phyloP scores from a whole-genome alignment of 1,140 invertebrate genomes.

The Colletes latitarsis region DNA sequence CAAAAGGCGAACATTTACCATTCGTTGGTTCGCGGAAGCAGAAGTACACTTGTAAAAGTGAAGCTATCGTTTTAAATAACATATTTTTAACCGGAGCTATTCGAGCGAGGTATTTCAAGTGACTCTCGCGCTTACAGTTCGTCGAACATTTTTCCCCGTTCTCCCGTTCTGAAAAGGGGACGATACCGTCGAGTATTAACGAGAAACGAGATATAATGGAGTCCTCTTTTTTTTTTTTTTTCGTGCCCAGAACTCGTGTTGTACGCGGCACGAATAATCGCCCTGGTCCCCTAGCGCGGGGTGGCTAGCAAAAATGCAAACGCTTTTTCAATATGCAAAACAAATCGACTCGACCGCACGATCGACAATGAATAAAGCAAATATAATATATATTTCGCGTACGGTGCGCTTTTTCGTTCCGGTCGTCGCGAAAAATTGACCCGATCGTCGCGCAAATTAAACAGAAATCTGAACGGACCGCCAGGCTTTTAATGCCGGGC shows the following conservation, averaged over 20 bases:
- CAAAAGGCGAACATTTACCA: not conserved
- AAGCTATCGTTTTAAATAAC: not conserved
- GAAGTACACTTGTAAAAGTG: not conserved
- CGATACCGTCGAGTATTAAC: not conserved
- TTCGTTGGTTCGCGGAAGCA: not conserved
- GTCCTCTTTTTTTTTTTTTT: too few relatives aligned
- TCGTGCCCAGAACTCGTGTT: not conserved
- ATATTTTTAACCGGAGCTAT: conserved; percentile 9
- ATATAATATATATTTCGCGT: conserved; percentile 18
- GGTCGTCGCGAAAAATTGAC: conserved; percentile 16
- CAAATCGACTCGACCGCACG: conserved; percentile 22
- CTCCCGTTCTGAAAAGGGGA: not conserved
- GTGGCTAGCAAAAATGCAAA: too few relatives aligned
- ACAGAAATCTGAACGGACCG: not conserved
- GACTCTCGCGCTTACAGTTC: not conserved
- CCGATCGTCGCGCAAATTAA: conserved; percentile 24
- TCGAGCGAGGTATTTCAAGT: conserved; percentile 6
- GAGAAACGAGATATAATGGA: conserved; percentile 1
- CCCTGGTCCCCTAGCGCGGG: too few relatives aligned
- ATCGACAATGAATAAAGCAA: conserved; percentile 22
- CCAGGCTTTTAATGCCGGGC: not conserved
- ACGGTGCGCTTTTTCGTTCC: not conserved
- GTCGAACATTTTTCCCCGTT: not conserved
- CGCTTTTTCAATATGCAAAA: conserved; percentile 31
- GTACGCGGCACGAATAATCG: not conserved